phyloP scores from a whole-genome alignment of 1,140 invertebrate species.

The Drosophila carrolli region DNA sequence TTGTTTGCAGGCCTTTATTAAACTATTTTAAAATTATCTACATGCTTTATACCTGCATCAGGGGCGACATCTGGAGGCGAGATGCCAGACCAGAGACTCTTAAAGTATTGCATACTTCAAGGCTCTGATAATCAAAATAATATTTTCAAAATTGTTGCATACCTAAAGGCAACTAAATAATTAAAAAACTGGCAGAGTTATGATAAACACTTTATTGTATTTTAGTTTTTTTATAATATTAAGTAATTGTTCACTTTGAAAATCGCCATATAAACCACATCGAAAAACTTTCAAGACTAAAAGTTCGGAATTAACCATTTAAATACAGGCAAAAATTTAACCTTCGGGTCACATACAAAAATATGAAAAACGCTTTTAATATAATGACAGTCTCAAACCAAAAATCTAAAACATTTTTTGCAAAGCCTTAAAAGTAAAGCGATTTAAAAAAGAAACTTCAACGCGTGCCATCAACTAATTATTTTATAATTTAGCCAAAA shows the following conservation, averaged over 20 bases:
- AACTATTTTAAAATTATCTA: not conserved
- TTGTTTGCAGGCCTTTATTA: not conserved
- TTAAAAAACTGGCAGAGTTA: no score
- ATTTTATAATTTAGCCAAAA: slow-evolving; percentile 52
- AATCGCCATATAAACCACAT: not conserved
- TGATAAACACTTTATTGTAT: no score
- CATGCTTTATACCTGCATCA: not conserved
- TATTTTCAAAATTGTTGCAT: slow-evolving; percentile 12
- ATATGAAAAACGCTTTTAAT: slow-evolving; percentile 16
- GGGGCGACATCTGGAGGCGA: slow-evolving; percentile 7
- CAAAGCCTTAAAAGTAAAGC: slow-evolving; percentile 18
- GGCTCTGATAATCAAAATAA: not conserved
- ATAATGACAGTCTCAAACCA: not conserved
- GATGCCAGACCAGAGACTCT: no score
- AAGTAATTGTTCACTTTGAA: not conserved
- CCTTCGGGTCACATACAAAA: slow-evolving; percentile 13
- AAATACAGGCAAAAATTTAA: not conserved
- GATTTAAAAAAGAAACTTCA: slow-evolving; percentile 26
- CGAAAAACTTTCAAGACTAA: not conserved
- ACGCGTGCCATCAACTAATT: slow-evolving; percentile 35
- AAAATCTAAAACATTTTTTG: slow-evolving; percentile 5
- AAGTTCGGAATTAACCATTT: not conserved
- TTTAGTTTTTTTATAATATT: not conserved
- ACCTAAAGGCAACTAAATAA: slow-evolving; percentile 1
- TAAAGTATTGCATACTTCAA: slow-evolving; percentile 16